These are phyloP conservation scores for Macrophya alboannulata DNA, from an alignment of 2,888 invertebrate species.

Conservation along the genomic window DNA sequence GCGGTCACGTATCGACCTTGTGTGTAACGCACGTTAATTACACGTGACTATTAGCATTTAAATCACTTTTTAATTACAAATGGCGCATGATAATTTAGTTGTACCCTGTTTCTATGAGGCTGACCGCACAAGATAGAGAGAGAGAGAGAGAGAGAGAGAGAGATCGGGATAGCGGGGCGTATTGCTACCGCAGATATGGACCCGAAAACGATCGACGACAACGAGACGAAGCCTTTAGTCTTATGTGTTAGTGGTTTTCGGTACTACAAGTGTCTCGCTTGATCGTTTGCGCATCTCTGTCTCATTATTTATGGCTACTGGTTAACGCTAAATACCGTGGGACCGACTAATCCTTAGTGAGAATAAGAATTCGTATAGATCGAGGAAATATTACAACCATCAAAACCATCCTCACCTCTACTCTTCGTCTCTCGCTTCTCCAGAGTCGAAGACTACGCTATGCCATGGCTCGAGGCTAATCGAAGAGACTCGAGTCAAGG, in stretches of 20 bases:
- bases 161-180: not conserved
- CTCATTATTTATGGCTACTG: constrained; percentile 44
- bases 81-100: constrained; percentile 61
- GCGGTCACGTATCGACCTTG: constrained; percentile 59
- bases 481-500: constrained; percentile 28
- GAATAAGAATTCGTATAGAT: constrained; percentile 34
- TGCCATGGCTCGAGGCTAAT: not conserved
- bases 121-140: not conserved
- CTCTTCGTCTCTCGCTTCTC: not conserved
- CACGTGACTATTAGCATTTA: constrained; percentile 72
- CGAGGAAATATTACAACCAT: constrained; percentile 9
- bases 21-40: constrained; percentile 70
- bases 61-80: constrained; percentile 74
- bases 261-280: not conserved
- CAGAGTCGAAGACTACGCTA: not conserved
- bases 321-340: constrained; percentile 49
- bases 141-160: not conserved
- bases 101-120: constrained; percentile 33
- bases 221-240: not conserved
- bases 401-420: not conserved
- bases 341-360: constrained; percentile 13
- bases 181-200: constrained; percentile 31
- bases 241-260: not conserved
- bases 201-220: not conserved
- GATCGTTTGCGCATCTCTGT: constrained; percentile 41